Evolutionary conservation across 2,888 invertebrate species (phyloP).

Genomic region (Dynastes hyllus): DNA sequence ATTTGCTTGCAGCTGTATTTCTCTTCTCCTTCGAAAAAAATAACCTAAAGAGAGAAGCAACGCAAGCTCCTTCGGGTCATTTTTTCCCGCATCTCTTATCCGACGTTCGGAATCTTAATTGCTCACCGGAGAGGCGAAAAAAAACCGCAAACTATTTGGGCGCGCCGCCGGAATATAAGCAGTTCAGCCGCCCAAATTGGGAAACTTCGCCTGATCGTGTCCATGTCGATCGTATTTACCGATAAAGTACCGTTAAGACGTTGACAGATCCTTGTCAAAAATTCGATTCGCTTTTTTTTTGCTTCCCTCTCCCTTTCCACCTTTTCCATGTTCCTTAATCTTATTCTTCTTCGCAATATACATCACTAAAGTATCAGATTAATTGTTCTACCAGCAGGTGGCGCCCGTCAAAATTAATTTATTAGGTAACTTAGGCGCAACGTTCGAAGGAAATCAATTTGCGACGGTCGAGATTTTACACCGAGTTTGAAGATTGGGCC

Average conservation of each 20-base stretch:
- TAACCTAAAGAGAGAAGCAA: not conserved
- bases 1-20: not conserved
- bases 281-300: slow-evolving; percentile 12
- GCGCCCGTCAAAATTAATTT: not conserved
- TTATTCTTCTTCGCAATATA: no score
- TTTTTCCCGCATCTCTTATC: slow-evolving; percentile 6
- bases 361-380: not conserved
- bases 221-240: not conserved
- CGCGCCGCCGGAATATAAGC: not conserved
- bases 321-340: not conserved
- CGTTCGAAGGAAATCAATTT: slow-evolving; percentile 11
- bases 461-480: not conserved
- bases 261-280: slow-evolving; percentile 19
- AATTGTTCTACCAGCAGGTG: slow-evolving; percentile 1
- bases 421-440: not conserved
- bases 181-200: slow-evolving; percentile 3
- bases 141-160: slow-evolving; percentile 13
- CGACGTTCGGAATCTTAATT: slow-evolving; percentile 11
- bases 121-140: slow-evolving; percentile 2
- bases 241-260: slow-evolving; percentile 21
- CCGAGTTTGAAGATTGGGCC: not conserved
- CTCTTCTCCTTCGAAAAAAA: not conserved
- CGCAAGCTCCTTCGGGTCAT: not conserved
- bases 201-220: not conserved
- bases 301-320: not conserved